Percentiles rank a stretch among this genome's conserved stretches.
Evolutionary conservation across 1,140 invertebrate genomes (phyloP).

Genomic region (Atta texana): DNA sequence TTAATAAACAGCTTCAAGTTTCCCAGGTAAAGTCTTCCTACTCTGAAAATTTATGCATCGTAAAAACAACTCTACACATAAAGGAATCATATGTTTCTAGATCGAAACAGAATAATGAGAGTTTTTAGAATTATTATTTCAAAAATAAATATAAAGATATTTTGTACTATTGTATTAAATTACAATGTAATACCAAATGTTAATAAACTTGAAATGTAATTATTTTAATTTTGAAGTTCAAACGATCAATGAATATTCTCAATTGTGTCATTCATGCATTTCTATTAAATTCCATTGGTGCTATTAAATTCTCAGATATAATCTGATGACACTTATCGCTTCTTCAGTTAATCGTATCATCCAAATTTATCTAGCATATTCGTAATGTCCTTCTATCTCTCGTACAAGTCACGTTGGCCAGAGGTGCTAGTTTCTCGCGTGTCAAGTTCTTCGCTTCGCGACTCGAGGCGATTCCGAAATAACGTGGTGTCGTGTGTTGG

Average conservation of each 20-base stretch:
- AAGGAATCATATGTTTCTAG: background rate
- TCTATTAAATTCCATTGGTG: no score
- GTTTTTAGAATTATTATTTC: background rate
- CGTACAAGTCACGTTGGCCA: background rate
- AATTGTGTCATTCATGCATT: background rate
- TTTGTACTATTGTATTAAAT: background rate
- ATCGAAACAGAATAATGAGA: background rate
- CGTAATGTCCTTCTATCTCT: constrained; percentile 5
- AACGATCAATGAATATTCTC: background rate
- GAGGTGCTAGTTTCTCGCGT: background rate
- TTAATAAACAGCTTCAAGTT: constrained; percentile 39
- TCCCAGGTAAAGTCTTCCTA: constrained; percentile 10
- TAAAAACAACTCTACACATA: background rate
- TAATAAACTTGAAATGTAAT: background rate
- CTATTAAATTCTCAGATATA: constrained; percentile 22
- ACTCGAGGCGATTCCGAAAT: constrained; percentile 29
- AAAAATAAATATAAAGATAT: background rate
- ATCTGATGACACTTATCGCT: constrained; percentile 27
- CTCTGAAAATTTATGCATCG: constrained; percentile 14
- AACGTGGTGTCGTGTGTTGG: background rate
- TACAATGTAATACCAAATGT: background rate
- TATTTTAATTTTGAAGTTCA: background rate
- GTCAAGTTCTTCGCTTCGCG: constrained; percentile 14
- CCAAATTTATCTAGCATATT: constrained; percentile 33
- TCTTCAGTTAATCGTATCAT: constrained; percentile 4